Percentiles rank a stretch among this genome's conserved stretches.
These are phyloP conservation scores for Geophilus truncorum DNA, from an alignment of 2,888 invertebrate genomes.

Conservation along the genomic window DNA sequence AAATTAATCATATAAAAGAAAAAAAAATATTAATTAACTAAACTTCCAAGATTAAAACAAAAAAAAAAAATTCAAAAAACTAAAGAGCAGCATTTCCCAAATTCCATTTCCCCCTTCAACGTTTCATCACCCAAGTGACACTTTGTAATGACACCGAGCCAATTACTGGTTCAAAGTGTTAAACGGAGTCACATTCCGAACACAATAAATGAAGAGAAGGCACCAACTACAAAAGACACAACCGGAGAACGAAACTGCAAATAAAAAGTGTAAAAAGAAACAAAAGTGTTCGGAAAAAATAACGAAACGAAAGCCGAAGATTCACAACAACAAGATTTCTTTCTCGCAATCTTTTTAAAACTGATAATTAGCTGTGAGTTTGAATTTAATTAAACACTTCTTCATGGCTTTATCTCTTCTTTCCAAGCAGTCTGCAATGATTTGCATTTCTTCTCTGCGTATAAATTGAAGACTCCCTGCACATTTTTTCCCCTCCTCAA, in stretches of 20 bases:
- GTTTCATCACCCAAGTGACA: not conserved
- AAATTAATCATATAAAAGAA: not conserved
- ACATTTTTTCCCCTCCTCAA: not conserved
- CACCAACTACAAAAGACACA: not conserved
- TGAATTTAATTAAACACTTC: slow-evolving; percentile 32
- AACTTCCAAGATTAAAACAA: not conserved
- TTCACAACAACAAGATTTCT: not conserved
- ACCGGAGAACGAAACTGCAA: not conserved
- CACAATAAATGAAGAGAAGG: not conserved
- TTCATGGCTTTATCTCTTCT: slow-evolving; percentile 5
- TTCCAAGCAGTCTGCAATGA: not conserved
- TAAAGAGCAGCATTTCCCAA: not conserved
- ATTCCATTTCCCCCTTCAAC: not conserved
- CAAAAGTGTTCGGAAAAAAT: not conserved
- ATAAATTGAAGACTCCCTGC: not conserved
- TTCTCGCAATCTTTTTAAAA: slow-evolving; percentile 15
- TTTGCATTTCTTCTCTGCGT: not conserved
- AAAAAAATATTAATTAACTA: not conserved
- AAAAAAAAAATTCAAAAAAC: not conserved
- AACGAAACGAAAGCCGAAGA: not conserved
- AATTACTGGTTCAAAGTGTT: not conserved
- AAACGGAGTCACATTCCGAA: not conserved
- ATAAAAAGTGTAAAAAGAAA: not conserved
- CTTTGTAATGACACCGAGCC: not conserved
- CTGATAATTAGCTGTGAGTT: slow-evolving; percentile 33